Percentiles rank a stretch among this genome's conserved stretches.
Conservation (phyloP, 2,797 vertebrate species). For the Ibycter americanus region DNA sequence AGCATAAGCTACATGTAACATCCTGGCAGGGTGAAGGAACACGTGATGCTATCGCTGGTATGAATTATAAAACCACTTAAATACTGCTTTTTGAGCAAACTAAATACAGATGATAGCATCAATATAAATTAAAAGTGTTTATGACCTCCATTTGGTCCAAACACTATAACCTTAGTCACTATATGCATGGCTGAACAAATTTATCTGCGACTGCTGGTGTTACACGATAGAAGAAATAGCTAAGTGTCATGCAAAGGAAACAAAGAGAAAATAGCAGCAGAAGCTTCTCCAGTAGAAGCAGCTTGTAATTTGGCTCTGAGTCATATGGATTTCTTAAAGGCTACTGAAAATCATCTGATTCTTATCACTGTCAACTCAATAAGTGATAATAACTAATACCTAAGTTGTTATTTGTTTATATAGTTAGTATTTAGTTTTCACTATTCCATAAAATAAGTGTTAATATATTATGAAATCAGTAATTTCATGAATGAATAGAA, state of each 20-base stretch:
- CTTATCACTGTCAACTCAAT: background rate
- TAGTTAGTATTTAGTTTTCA: background rate
- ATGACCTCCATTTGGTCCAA: slow-evolving; percentile 8
- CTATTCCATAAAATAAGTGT: background rate
- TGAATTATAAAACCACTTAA: slow-evolving; percentile 29
- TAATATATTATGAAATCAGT: background rate
- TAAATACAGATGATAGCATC: background rate
- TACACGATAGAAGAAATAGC: background rate
- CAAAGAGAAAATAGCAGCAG: slow-evolving; percentile 1
- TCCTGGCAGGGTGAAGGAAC: background rate
- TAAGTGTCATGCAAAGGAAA: background rate
- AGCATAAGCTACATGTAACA: background rate
- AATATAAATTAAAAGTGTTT: slow-evolving; percentile 34
- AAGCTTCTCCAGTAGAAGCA: background rate
- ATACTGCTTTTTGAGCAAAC: slow-evolving; percentile 8
- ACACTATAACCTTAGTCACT: background rate
- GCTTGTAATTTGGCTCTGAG: background rate
- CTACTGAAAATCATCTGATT: slow-evolving; percentile 22
- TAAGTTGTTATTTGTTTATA: slow-evolving; percentile 21
- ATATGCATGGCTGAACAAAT: background rate
- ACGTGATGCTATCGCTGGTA: background rate
- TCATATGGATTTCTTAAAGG: background rate
- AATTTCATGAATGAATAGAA: slow-evolving; percentile 2
- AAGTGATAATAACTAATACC: slow-evolving; percentile 16
- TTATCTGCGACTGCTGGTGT: background rate